phyloP scores from a whole-genome alignment of 2,113 vertebrate genomes.

The Tetraodon nigroviridis region DNA sequence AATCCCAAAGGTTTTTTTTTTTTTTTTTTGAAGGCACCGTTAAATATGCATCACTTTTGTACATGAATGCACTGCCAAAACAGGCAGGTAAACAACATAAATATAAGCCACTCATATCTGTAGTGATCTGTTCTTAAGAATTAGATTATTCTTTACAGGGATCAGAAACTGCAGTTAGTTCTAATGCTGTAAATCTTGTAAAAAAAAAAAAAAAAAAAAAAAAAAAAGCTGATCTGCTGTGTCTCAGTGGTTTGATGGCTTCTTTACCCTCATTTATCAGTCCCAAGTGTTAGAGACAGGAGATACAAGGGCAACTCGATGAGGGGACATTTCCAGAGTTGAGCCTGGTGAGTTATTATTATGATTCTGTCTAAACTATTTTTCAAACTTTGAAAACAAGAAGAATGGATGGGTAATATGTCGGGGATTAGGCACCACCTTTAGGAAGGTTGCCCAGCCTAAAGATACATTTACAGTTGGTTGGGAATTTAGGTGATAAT shows the following conservation, averaged over 20 bases:
- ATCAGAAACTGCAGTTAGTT: constrained; percentile 16
- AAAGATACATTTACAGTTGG: too few relatives aligned
- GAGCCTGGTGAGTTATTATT: constrained; percentile 8
- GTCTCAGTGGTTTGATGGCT: constrained; percentile 33
- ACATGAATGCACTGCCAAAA: too few relatives aligned
- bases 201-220: constrained; percentile 25
- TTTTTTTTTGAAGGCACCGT: not conserved
- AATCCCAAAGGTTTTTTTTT: not conserved
- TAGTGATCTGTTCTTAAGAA: not conserved
- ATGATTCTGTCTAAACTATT: constrained; percentile 6
- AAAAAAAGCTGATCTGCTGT: constrained; percentile 23
- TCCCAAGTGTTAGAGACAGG: constrained; percentile 18
- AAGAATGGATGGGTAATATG: constrained; percentile 12
- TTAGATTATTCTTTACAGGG: constrained; percentile 6
- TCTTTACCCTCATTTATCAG: constrained; percentile 47
- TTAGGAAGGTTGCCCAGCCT: too few relatives aligned
- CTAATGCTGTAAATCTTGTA: constrained; percentile 19
- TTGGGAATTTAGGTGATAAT: not conserved
- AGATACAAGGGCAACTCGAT: constrained; percentile 32
- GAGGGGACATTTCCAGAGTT: constrained; percentile 24
- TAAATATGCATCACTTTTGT: too few relatives aligned
- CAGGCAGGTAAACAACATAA: too few relatives aligned
- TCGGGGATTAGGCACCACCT: not conserved
- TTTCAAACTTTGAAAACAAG: constrained; percentile 25
- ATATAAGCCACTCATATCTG: too few relatives aligned